Evolutionary conservation across 1,140 invertebrate genomes (phyloP).

Genomic region (Sycophaga agraensis): DNA sequence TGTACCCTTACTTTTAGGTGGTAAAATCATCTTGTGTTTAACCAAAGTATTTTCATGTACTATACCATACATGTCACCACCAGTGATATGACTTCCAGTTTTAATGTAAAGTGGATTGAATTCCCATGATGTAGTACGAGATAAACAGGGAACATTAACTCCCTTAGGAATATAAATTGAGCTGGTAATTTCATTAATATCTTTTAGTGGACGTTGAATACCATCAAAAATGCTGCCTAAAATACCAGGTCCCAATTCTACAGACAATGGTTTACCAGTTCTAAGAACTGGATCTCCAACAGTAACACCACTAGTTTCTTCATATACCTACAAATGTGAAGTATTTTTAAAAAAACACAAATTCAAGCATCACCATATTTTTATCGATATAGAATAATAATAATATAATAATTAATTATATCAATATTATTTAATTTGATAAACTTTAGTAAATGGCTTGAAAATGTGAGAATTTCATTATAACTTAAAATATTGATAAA

Average conservation of each 20-base stretch:
- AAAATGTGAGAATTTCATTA: background rate
- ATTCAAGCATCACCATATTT: too few relatives aligned
- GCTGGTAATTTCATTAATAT: slow-evolving; percentile 90
- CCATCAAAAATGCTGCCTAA: slow-evolving; percentile 99
- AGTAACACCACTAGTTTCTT: slow-evolving; percentile 99
- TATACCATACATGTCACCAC: slow-evolving; percentile 94
- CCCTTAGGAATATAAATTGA: slow-evolving; percentile 99
- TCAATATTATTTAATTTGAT: too few relatives aligned
- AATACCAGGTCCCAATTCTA: slow-evolving; percentile 99
- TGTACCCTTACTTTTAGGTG: slow-evolving; percentile 92
- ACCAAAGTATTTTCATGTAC: slow-evolving; percentile 97
- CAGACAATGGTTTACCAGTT: slow-evolving; percentile 97
- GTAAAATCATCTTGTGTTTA: slow-evolving; percentile 94
- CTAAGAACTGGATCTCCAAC: slow-evolving; percentile 98
- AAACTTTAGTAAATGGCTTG: too few relatives aligned
- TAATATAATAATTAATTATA: too few relatives aligned
- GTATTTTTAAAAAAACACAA: too few relatives aligned
- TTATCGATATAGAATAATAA: too few relatives aligned
- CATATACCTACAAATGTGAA: slow-evolving; percentile 87
- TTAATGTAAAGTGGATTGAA: slow-evolving; percentile 88
- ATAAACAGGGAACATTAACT: slow-evolving; percentile 89
- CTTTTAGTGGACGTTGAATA: slow-evolving; percentile 97
- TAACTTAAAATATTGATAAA: background rate
- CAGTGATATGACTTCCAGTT: slow-evolving; percentile 90
- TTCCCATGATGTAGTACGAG: slow-evolving; percentile 85